Conservation (phyloP, 2,113 vertebrate species). For the Daubentonia madagascariensis region DNA sequence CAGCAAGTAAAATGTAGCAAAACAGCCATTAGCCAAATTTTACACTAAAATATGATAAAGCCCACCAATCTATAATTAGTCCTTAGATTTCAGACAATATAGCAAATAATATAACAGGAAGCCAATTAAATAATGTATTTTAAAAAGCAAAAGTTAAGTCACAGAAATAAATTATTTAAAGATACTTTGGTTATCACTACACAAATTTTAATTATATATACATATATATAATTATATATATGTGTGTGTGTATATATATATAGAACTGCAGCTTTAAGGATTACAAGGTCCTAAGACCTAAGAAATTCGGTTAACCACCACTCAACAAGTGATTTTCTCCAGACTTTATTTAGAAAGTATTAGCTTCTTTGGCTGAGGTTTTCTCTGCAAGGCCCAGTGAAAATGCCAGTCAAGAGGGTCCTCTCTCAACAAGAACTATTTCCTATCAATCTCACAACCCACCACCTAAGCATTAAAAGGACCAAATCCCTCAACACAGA, state of each 20-base stretch:
- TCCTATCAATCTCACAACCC: not conserved
- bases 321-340: not conserved
- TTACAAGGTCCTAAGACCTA: not conserved
- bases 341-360: not conserved
- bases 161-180: slow-evolving; percentile 16
- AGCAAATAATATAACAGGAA: not conserved
- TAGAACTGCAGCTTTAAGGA: not conserved
- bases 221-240: not conserved
- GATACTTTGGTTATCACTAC: not conserved
- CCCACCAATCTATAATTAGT: not conserved
- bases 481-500: not conserved
- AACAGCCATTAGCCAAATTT: slow-evolving; percentile 49
- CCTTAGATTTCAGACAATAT: not conserved
- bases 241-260: accelerated
- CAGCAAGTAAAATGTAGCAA: slow-evolving; percentile 27
- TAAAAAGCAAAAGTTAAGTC: not conserved
- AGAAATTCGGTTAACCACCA: not conserved
- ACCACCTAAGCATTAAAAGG: not conserved
- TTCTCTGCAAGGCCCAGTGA: not conserved
- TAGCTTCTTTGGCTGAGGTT: not conserved
- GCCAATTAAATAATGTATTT: not conserved
- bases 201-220: not conserved
- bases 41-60: not conserved
- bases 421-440: not conserved
- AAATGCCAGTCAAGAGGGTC: not conserved